phyloP scores from a whole-genome alignment of 2,113 vertebrate genomes.

The Equus quagga region DNA sequence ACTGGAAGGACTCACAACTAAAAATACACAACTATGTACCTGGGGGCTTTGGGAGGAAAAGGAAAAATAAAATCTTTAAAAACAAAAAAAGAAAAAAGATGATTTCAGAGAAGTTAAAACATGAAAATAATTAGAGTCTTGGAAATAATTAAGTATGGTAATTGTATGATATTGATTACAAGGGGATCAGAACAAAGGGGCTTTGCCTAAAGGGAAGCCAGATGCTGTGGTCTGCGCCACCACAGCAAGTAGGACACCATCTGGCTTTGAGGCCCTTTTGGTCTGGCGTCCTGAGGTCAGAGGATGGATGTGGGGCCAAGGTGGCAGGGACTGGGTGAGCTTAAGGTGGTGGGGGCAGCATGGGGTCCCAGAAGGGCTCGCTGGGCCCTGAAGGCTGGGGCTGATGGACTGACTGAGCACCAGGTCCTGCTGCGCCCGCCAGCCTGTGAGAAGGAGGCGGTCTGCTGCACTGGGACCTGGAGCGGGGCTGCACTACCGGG shows the following conservation, averaged over 20 bases:
- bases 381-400: background rate
- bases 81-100: too few species aligned
- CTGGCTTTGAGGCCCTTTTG: rapidly evolving
- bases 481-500: background rate
- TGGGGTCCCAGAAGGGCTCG: background rate
- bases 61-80: too few species aligned
- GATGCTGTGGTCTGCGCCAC: background rate
- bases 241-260: background rate
- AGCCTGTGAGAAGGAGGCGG: too few species aligned
- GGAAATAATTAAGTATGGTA: background rate
- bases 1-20: too few species aligned
- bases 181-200: background rate
- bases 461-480: too few species aligned
- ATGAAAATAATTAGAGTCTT: background rate
- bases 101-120: background rate
- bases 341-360: background rate
- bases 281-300: background rate
- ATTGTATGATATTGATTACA: background rate
- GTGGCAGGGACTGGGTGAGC: background rate
- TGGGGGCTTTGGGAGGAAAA: too few species aligned
- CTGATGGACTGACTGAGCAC: background rate
- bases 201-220: background rate
- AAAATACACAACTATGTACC: too few species aligned
- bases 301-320: background rate
- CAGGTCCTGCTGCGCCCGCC: background rate